Base-by-base conservation (phyloP, 2,797 vertebrate species). In the Phrynocephalus forsythii region DNA sequence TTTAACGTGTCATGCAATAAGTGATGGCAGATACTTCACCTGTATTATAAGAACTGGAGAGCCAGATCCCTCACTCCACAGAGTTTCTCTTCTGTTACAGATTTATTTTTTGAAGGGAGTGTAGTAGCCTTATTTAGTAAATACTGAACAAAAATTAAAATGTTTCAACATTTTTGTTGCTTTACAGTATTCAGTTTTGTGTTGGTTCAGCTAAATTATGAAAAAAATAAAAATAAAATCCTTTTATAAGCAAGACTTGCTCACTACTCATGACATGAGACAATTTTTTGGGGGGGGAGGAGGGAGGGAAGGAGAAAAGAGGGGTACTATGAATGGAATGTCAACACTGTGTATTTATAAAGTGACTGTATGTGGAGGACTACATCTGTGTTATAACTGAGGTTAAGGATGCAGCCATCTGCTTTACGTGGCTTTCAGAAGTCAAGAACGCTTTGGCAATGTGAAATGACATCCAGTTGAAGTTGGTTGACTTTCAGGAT, bases 131-230 rank as follows among this genome's bases (percentile, higher is more conserved):
- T 93, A 88, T 90, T 94, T 94, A 96, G 94, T 95, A 92, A 95
- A 96, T 92, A 91, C 92, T 82, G 85, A 93, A 94, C 60, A 82
- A 91, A 94, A 93, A 90, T 89, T 88, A 91, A 96, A 91, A 91
- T 96, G 96, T 97, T 91, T 89, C 94, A 92, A 94, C 94, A 86
- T 91, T 95, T 96, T 90, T 94, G 94, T 96, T 97, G 96, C 95
- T 97, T 97, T 96, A 96, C 94, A 91, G 92, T 97, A 97, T 96
- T 96, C 94, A 86, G 92, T 96, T 97, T 97, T 97, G 96, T 97
- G 97, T 97, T 97, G 95, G 95, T 96, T 97, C 96, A 96, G 96
- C 96, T 97, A 97, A 97, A 96, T 97, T 97, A 97, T 97, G 95
- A 93, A 96, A 97, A 97, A 97, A 97, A 97, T 44, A 44, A 97